Evolutionary conservation across 2,888 invertebrate genomes (phyloP).

Genomic region (Melanostoma scalare): DNA sequence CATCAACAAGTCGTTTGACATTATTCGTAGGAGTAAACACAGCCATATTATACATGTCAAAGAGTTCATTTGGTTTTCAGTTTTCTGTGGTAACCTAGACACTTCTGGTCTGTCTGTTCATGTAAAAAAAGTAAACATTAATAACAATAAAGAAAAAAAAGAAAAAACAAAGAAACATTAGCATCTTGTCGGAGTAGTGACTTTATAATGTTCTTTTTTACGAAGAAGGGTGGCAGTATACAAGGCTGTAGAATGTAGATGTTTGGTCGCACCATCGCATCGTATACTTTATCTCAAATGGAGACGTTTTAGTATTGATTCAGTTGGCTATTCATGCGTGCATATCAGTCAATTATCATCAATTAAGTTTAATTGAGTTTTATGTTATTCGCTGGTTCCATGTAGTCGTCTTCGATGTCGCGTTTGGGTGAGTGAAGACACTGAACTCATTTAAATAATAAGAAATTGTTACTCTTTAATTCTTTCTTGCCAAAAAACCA

Average conservation of each 20-base stretch:
- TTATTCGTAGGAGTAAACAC: too few relatives aligned
- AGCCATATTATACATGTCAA: too few relatives aligned
- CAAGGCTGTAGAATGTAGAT: slow-evolving; percentile 21
- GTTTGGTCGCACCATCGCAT: slow-evolving; percentile 38
- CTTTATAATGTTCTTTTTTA: not conserved
- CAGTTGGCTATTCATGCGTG: slow-evolving; percentile 64
- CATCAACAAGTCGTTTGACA: too few relatives aligned
- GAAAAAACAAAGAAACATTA: too few relatives aligned
- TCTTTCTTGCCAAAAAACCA: too few relatives aligned
- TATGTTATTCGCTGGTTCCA: slow-evolving; percentile 19
- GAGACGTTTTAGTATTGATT: slow-evolving; percentile 59
- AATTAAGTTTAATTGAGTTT: slow-evolving; percentile 71
- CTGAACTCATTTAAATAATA: not conserved
- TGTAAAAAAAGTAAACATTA: too few relatives aligned
- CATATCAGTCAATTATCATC: slow-evolving; percentile 71
- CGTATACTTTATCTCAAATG: slow-evolving; percentile 32
- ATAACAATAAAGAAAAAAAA: too few relatives aligned
- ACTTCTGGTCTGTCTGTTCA: too few relatives aligned
- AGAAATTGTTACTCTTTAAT: too few relatives aligned
- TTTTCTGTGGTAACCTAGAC: too few relatives aligned
- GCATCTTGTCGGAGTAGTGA: too few relatives aligned
- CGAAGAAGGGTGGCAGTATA: slow-evolving; percentile 29
- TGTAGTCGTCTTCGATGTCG: slow-evolving; percentile 21
- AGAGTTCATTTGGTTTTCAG: too few relatives aligned
- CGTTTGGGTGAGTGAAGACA: slow-evolving; percentile 30